Evolutionary conservation across 1,140 invertebrate species (phyloP).

Genomic region (Mercenaria mercenaria): DNA sequence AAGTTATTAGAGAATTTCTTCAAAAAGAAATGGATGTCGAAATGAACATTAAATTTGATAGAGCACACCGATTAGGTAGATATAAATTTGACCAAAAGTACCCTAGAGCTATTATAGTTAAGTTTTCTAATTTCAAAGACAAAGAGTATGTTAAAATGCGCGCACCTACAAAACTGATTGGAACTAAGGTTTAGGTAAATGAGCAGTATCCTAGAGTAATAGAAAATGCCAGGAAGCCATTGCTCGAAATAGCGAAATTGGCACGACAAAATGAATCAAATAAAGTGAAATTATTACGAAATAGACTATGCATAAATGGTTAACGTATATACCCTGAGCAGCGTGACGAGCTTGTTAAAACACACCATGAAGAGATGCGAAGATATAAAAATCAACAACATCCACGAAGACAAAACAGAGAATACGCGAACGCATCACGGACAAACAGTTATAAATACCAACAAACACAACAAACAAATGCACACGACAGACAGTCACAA

Average conservation of each 20-base stretch:
- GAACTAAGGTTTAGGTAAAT: neutral
- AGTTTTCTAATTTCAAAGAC: conserved; percentile 15
- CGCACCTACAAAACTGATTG: neutral
- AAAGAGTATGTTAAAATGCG: neutral
- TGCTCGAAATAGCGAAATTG: neutral
- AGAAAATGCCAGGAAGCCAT: neutral
- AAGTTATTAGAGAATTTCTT: neutral
- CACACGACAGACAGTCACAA: no score
- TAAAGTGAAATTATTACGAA: conserved; percentile 35
- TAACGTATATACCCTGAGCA: neutral
- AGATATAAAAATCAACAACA: neutral
- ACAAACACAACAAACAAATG: neutral
- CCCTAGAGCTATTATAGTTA: conserved; percentile 18
- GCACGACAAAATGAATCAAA: neutral
- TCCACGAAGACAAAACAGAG: neutral
- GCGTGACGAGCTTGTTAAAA: neutral
- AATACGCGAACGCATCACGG: neutral
- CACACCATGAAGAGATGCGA: neutral
- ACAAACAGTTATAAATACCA: neutral
- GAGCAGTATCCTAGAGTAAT: conserved; percentile 43
- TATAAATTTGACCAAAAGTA: neutral
- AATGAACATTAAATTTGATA: neutral
- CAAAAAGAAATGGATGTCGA: neutral
- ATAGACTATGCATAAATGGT: conserved; percentile 35
- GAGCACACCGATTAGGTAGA: neutral